These are phyloP conservation scores for Caenorhabditis auriculariae DNA, from an alignment of 2,888 invertebrate genomes.

Conservation along the genomic window DNA sequence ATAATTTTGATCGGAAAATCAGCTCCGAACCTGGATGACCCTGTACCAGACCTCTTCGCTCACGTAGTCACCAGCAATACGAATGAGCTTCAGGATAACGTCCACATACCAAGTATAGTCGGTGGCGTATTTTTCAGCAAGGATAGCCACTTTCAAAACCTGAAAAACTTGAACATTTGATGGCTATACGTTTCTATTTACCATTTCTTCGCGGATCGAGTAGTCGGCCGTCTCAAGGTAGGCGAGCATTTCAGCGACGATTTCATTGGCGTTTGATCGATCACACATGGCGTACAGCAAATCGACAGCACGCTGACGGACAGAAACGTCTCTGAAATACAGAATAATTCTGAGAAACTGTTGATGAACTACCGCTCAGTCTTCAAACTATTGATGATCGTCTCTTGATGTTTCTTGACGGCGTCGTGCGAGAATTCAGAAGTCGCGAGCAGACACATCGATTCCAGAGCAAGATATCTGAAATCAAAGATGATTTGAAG, in stretches of 20 bases:
- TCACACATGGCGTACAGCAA: slow-evolving; percentile 99
- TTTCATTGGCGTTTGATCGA: slow-evolving; percentile 96
- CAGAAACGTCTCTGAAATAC: slow-evolving; percentile 65
- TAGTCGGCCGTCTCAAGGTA: slow-evolving; percentile 99
- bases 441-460: slow-evolving; percentile 97
- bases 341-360: neutral
- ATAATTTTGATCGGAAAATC: neutral
- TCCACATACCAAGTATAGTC: slow-evolving; percentile 95
- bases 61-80: slow-evolving; percentile 99
- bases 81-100: slow-evolving; percentile 94
- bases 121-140: slow-evolving; percentile 98
- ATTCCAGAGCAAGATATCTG: slow-evolving; percentile 90
- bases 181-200: slow-evolving; percentile 60
- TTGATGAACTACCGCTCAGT: slow-evolving; percentile 50
- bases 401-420: slow-evolving; percentile 99
- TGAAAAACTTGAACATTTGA: slow-evolving; percentile 39
- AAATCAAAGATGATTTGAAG: slow-evolving; percentile 6
- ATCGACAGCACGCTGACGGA: slow-evolving; percentile 95
- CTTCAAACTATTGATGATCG: slow-evolving; percentile 96
- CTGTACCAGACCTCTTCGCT: slow-evolving; percentile 99
- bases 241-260: slow-evolving; percentile 98
- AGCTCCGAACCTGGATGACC: slow-evolving; percentile 81
- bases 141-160: slow-evolving; percentile 94
- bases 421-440: slow-evolving; percentile 99
- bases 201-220: slow-evolving; percentile 99